Conservation (phyloP, 2,797 vertebrate species). For the Chrosomus eos region DNA sequence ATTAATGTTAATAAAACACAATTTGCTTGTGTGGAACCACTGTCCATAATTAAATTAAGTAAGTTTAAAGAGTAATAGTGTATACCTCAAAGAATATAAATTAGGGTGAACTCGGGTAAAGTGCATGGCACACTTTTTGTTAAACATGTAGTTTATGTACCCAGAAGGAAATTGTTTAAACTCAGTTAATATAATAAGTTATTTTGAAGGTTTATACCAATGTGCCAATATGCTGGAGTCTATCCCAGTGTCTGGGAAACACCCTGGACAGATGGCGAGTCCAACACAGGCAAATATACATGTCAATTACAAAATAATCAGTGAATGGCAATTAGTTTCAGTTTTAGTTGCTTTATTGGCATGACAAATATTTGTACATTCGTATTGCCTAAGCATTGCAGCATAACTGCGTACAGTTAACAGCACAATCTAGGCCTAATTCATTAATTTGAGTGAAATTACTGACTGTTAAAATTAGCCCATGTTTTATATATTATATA, state of each 20-base stretch:
- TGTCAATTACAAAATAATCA: background rate
- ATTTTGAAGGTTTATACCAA: background rate
- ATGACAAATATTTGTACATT: background rate
- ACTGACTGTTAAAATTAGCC: background rate
- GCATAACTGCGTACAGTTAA: background rate
- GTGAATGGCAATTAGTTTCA: background rate
- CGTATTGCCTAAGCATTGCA: background rate
- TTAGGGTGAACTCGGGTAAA: too few species aligned
- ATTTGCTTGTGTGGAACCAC: too few species aligned
- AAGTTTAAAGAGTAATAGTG: too few species aligned
- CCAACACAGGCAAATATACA: background rate
- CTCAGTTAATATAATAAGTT: background rate
- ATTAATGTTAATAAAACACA: too few species aligned
- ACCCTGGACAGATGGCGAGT: background rate
- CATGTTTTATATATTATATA: background rate
- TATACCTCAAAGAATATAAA: background rate
- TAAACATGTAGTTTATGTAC: background rate
- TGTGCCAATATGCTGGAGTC: background rate
- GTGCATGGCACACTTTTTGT: background rate
- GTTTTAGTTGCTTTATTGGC: background rate
- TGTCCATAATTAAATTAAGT: too few species aligned
- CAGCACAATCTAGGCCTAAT: background rate
- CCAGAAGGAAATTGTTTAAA: background rate
- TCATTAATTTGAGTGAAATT: background rate
- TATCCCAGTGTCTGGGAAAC: background rate